A percentile compares a stretch with the other conserved stretches of the same genome.
phyloP scores from a whole-genome alignment of 2,113 vertebrate genomes.

The Cranoglanis bouderius region DNA sequence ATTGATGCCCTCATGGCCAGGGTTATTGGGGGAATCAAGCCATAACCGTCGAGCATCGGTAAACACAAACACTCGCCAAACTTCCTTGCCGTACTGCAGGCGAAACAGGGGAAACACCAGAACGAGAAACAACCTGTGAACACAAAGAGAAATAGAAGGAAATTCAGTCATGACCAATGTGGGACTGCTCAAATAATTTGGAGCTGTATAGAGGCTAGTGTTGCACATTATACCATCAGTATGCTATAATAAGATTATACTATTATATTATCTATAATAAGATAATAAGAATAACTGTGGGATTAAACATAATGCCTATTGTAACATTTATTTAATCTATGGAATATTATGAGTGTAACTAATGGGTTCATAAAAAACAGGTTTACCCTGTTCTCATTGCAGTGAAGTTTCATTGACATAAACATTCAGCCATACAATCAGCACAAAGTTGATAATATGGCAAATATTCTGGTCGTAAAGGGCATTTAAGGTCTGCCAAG shows the following conservation, averaged over 20 bases:
- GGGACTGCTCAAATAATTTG: not conserved
- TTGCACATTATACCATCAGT: not conserved
- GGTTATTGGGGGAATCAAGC: conserved; percentile 64
- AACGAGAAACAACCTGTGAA: conserved; percentile 68
- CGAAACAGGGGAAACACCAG: conserved; percentile 74
- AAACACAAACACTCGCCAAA: conserved; percentile 72
- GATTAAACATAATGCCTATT: not conserved
- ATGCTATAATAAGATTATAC: not conserved
- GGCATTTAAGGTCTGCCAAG: not conserved
- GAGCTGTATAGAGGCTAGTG: not conserved
- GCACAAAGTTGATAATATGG: not conserved
- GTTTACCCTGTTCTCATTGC: not conserved
- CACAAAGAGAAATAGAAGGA: not conserved
- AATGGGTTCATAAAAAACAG: not conserved
- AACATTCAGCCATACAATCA: not conserved
- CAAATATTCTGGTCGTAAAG: not conserved
- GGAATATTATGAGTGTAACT: not conserved
- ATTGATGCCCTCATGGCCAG: conserved; percentile 61
- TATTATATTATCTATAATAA: not conserved
- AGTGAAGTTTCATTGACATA: not conserved
- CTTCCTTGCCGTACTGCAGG: conserved; percentile 63
- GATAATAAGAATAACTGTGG: not conserved
- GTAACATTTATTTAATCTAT: not conserved
- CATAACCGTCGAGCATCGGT: conserved; percentile 67
- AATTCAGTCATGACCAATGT: not conserved